These are phyloP conservation scores for Cyanistes caeruleus DNA, from an alignment of 2,113 vertebrate species.

Conservation along the genomic window DNA sequence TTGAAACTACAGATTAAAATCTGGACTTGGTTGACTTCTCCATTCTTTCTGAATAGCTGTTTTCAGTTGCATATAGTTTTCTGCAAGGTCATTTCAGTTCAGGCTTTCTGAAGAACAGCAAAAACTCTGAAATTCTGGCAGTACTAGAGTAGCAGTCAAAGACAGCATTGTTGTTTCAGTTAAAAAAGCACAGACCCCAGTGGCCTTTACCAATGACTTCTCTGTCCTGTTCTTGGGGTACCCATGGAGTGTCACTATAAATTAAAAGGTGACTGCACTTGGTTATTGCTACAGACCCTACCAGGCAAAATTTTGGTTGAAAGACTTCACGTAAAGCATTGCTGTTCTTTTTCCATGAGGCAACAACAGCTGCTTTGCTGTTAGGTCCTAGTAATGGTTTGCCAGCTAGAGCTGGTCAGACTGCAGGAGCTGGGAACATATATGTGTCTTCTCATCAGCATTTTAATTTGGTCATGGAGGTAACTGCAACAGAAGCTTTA, in stretches of 20 bases:
- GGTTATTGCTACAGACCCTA: background rate
- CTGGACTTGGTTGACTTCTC: background rate
- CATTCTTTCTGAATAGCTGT: constrained; percentile 15
- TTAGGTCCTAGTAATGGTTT: background rate
- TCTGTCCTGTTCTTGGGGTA: background rate
- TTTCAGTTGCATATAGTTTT: constrained; percentile 21
- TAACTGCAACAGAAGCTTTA: background rate
- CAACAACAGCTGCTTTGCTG: background rate
- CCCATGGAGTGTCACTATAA: background rate
- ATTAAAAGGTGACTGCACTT: background rate
- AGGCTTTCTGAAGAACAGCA: constrained; percentile 4
- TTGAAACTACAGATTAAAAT: constrained; percentile 11
- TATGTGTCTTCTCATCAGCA: background rate
- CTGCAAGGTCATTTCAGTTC: constrained; percentile 11
- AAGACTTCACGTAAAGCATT: background rate
- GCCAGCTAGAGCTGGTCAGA: background rate
- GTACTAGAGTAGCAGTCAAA: constrained; percentile 2
- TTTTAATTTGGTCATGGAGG: background rate
- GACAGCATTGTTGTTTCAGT: background rate
- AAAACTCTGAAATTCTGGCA: background rate
- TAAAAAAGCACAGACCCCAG: background rate
- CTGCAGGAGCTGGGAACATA: background rate
- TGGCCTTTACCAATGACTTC: background rate
- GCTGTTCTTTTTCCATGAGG: background rate
- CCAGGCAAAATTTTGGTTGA: background rate